phyloP scores from a whole-genome alignment of 2,888 invertebrate species.

The Nasonovia ribisnigri region DNA sequence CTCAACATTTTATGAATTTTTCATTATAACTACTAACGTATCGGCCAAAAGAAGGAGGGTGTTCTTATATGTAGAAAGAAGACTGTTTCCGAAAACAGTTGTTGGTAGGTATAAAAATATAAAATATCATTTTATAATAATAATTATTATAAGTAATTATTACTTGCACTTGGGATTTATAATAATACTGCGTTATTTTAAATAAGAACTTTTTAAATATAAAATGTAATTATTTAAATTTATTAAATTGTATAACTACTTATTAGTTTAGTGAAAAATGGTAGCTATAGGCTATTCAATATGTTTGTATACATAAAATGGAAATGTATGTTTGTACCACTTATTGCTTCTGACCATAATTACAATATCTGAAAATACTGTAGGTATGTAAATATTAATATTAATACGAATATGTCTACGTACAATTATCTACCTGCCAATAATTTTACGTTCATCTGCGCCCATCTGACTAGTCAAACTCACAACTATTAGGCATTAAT shows the following conservation, averaged over 20 bases:
- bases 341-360: neutral
- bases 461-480: neutral
- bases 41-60: neutral
- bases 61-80: neutral
- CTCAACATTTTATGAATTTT: constrained; percentile 14
- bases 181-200: neutral
- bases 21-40: neutral
- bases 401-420: neutral
- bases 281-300: neutral
- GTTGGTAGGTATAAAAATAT: neutral
- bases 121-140: no score
- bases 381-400: neutral
- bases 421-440: neutral
- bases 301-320: neutral
- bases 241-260: neutral
- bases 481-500: no score
- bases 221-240: neutral
- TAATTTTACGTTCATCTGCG: neutral
- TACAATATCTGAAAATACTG: neutral
- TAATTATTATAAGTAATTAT: no score
- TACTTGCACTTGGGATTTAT: neutral
- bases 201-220: neutral
- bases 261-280: neutral
- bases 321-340: neutral
- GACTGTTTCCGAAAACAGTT: neutral